Evolutionary conservation across 2,888 invertebrate species (phyloP).

Genomic region (Cacoxenus indagator): DNA sequence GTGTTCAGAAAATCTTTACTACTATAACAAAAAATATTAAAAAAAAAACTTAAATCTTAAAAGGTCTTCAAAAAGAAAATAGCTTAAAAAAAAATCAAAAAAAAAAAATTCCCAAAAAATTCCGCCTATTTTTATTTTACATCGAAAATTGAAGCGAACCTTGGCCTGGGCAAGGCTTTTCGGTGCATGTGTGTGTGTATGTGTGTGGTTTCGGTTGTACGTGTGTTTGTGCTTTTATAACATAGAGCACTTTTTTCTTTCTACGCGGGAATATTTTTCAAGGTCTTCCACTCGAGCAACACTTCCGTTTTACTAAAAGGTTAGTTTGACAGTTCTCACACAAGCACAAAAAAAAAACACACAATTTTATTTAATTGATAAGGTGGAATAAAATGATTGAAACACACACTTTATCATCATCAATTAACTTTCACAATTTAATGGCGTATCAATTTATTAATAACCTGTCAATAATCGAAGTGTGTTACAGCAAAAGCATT

Average conservation of each 20-base stretch:
- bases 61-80: neutral
- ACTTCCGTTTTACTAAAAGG: neutral
- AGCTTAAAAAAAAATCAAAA: neutral
- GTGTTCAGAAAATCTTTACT: neutral
- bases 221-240: constrained; percentile 16
- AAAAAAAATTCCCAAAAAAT: neutral
- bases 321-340: neutral
- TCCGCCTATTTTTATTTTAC: too few relatives aligned
- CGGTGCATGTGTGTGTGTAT: neutral
- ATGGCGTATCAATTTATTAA: neutral
- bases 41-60: neutral
- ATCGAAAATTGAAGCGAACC: neutral
- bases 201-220: neutral
- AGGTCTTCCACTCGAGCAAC: neutral
- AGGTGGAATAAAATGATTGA: too few relatives aligned
- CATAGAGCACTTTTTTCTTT: constrained; percentile 15
- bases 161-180: neutral
- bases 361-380: too few relatives aligned
- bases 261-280: constrained; percentile 11
- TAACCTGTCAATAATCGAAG: too few relatives aligned
- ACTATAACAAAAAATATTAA: neutral
- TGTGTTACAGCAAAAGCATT: neutral
- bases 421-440: neutral
- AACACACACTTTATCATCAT: neutral
- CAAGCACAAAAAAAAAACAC: too few relatives aligned